Conservation (phyloP, 1,140 invertebrate genomes). For the Pentalonia nigronervosa region DNA sequence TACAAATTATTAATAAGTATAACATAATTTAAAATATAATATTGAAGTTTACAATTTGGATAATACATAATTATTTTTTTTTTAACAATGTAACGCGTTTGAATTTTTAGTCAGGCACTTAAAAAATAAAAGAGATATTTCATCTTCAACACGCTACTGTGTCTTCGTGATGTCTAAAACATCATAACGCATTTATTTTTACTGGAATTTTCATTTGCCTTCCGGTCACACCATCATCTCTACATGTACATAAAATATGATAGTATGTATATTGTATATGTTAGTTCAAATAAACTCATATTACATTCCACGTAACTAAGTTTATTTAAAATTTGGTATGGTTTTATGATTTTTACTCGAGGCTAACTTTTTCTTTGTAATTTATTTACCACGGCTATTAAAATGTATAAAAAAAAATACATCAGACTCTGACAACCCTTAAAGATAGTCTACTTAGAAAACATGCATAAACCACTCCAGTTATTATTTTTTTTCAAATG, state of each 20-base stretch:
- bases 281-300: background rate
- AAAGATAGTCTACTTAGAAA: slow-evolving; percentile 1
- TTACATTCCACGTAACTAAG: background rate
- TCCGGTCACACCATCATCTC: background rate
- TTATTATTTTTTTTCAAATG: background rate
- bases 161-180: background rate
- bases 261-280: background rate
- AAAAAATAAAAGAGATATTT: slow-evolving; percentile 24
- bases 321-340: background rate
- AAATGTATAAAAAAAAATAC: background rate
- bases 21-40: background rate
- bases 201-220: slow-evolving; percentile 18
- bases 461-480: background rate
- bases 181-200: background rate
- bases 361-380: background rate
- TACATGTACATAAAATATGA: background rate
- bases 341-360: background rate
- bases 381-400: background rate
- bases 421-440: background rate
- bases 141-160: slow-evolving; percentile 14
- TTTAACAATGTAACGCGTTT: background rate
- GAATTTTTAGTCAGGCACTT: background rate
- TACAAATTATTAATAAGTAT: background rate
- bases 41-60: background rate
- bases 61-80: background rate